Evolutionary conservation across 1,140 invertebrate genomes (phyloP).

Genomic region (Drosophila paulistorum): DNA sequence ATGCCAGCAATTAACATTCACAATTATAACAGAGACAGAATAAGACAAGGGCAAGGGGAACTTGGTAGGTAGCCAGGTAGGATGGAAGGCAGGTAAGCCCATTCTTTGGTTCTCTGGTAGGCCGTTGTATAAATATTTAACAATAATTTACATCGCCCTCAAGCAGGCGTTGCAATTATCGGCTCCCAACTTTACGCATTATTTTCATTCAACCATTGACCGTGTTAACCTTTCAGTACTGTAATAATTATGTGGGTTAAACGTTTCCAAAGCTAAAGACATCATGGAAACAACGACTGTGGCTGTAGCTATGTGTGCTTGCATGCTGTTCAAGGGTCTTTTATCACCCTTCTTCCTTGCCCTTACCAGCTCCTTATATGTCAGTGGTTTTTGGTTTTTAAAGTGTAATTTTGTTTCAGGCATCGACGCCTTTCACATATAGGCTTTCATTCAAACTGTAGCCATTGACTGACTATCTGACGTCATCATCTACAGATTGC

Average conservation of each 20-base stretch:
- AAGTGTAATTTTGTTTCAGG: slow-evolving; percentile 47
- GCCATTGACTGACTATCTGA: slow-evolving; percentile 53
- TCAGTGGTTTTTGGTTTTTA: slow-evolving; percentile 57
- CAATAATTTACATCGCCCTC: slow-evolving; percentile 54
- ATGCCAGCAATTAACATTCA: slow-evolving; percentile 63
- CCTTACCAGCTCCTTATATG: slow-evolving; percentile 6
- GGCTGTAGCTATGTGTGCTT: neutral
- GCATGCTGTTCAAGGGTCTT: slow-evolving; percentile 29
- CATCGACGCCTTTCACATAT: slow-evolving; percentile 14
- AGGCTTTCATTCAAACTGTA: slow-evolving; percentile 46
- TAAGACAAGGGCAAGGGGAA: neutral
- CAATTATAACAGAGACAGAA: slow-evolving; percentile 47
- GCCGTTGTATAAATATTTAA: slow-evolving; percentile 66
- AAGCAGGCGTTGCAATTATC: slow-evolving; percentile 58
- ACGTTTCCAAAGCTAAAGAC: slow-evolving; percentile 49
- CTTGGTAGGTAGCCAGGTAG: slow-evolving; percentile 3
- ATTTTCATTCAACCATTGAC: slow-evolving; percentile 39
- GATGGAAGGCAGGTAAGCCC: neutral
- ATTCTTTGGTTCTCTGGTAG: slow-evolving; percentile 1
- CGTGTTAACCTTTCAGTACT: slow-evolving; percentile 50
- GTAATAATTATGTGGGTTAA: slow-evolving; percentile 80
- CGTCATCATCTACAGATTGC: slow-evolving; percentile 78
- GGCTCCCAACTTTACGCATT: slow-evolving; percentile 68
- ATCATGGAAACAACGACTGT: slow-evolving; percentile 39
- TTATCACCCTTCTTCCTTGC: slow-evolving; percentile 2